Evolutionary conservation across 1,140 invertebrate genomes (phyloP).

Genomic region (Chironomus striatipennis): DNA sequence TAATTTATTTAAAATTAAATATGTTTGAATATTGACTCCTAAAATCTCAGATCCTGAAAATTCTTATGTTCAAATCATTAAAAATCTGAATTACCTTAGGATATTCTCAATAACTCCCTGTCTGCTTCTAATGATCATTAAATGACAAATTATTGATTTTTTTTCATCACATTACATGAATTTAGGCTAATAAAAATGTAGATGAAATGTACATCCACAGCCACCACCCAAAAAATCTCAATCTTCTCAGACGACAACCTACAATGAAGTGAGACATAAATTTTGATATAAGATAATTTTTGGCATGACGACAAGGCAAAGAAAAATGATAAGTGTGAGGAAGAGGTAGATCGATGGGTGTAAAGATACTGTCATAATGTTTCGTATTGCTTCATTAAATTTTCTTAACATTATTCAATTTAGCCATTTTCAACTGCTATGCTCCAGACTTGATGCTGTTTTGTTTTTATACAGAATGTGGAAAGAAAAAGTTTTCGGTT

Average conservation of each 20-base stretch:
- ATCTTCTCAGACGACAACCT: no score
- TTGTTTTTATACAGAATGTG: no score
- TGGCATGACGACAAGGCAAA: background rate
- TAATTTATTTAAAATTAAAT: no score
- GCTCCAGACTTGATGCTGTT: no score
- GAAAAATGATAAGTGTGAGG: background rate
- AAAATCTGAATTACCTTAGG: no score
- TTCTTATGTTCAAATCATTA: no score
- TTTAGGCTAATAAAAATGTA: background rate
- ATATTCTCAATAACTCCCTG: no score
- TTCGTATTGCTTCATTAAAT: slow-evolving; percentile 8
- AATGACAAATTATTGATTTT: slow-evolving; percentile 21
- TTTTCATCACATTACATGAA: background rate
- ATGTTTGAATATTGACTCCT: no score
- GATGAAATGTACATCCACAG: background rate
- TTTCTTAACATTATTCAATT: slow-evolving; percentile 18
- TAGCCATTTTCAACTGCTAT: background rate
- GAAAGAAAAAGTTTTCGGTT: no score
- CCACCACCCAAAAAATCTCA: no score
- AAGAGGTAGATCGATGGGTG: background rate
- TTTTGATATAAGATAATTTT: slow-evolving; percentile 14
- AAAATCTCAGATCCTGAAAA: no score
- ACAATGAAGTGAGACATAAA: background rate
- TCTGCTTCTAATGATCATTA: background rate
- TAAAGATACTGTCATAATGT: slow-evolving; percentile 8